Evolutionary conservation across 2,888 invertebrate genomes (phyloP), one percentile per base, ranked within the genome.

Genomic region (Scaptomyza caliginosa): DNA sequence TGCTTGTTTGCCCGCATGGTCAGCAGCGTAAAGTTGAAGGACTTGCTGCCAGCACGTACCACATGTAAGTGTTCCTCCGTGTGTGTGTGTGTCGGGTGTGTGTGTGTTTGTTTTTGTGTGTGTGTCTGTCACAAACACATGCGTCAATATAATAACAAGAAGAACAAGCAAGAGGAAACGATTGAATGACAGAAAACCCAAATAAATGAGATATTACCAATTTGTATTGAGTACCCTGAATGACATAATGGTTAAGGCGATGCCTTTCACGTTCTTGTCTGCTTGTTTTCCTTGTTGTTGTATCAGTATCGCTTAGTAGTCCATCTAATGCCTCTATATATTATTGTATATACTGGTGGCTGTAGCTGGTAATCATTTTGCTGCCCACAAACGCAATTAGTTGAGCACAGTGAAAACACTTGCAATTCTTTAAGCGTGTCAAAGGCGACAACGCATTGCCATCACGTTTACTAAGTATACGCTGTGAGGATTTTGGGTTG

Each of bases 201-300:
- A 76, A 86, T 86, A 80, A 82, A 84, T 82, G 71, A 82, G 85
- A 84, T 86, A 82, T 84, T 80, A 88, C 70, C 88, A 86, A 82
- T 82, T 82, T 80, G 74, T 82, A 80, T 83, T 80, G 67, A 88
- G 86, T 84, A 67, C 67, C 84, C 45, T 64, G 58, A 69, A 83
- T 72, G 80, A 76, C 76, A 88, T 81, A 82, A 87, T 88, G 72
- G 76, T 38, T 57, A 55, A 54, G 40, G 28, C 54, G 66, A 56
- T 60, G 48, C 34, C 54, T 30, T 11, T 30, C 7, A 63, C 26
- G 8, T 38, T 23, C 16, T 7, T 43, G 13, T 16, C 16, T 16
- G 3, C 16, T 16, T 26, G 36, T 17, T 13, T 40, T 16, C 30
- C 24, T 56, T 51, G 19, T 7, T 21, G 16, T 34, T 42, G 21